Evolutionary conservation across 2,888 invertebrate genomes (phyloP).

Genomic region (Scaptomyza caliginosa): DNA sequence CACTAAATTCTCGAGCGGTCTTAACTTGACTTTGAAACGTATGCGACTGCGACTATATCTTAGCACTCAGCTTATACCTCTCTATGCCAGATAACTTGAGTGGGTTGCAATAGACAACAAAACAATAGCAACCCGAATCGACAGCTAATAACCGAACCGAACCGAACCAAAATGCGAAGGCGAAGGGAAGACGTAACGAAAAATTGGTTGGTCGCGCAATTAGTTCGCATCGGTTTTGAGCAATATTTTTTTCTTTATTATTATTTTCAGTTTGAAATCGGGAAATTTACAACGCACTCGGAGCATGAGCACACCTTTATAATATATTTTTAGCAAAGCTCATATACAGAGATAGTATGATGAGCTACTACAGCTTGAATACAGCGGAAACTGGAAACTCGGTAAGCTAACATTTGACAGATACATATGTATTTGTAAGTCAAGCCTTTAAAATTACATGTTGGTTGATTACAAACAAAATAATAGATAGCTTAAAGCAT

Average conservation of each 20-base stretch:
- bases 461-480: background rate
- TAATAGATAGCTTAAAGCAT: background rate
- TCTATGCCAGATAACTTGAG: slow-evolving; percentile 29
- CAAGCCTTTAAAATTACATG: background rate
- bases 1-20: slow-evolving; percentile 35
- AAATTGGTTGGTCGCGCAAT: slow-evolving; percentile 15
- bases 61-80: slow-evolving; percentile 19
- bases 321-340: background rate
- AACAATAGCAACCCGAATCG: slow-evolving; percentile 1
- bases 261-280: background rate
- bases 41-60: slow-evolving; percentile 37
- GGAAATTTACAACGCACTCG: slow-evolving; percentile 6
- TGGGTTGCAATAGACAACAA: slow-evolving; percentile 6
- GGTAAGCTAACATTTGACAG: background rate
- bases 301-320: background rate
- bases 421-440: background rate
- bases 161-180: background rate
- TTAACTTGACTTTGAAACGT: slow-evolving; percentile 67
- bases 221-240: background rate
- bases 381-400: background rate
- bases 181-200: background rate
- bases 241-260: background rate
- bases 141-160: slow-evolving; percentile 16
- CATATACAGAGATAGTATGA: background rate
- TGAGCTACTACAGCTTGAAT: background rate